These are phyloP conservation scores for Labrus mixtus DNA, from an alignment of 2,113 vertebrate genomes.

Conservation along the genomic window DNA sequence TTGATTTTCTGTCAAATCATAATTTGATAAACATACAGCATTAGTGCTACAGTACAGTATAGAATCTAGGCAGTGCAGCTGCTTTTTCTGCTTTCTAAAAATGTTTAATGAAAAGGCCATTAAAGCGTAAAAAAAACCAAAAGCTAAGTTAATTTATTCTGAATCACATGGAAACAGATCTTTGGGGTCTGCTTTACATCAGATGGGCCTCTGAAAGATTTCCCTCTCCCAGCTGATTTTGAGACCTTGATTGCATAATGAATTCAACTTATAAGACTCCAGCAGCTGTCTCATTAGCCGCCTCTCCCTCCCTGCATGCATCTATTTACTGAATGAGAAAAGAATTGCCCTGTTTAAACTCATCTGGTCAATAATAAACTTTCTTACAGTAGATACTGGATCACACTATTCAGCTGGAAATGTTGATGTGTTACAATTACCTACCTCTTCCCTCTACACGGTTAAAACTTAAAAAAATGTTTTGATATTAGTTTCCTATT, in stretches of 20 bases:
- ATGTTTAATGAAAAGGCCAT: not conserved
- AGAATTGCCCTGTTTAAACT: slow-evolving; percentile 31
- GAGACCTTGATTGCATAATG: slow-evolving; percentile 66
- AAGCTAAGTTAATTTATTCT: slow-evolving; percentile 27
- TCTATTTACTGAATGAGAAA: slow-evolving; percentile 49
- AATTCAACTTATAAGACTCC: slow-evolving; percentile 69
- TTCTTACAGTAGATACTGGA: slow-evolving; percentile 17
- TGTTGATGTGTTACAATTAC: slow-evolving; percentile 17
- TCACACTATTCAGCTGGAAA: not conserved
- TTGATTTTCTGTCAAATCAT: not conserved
- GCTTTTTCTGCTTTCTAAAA: not conserved
- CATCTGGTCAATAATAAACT: slow-evolving; percentile 28
- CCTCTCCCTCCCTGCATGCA: slow-evolving; percentile 43
- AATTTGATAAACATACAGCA: not conserved
- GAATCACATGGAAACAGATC: slow-evolving; percentile 21
- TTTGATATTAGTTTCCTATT: too few species aligned
- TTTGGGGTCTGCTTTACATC: slow-evolving; percentile 33
- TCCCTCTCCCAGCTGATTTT: slow-evolving; percentile 43
- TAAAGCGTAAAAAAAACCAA: not conserved
- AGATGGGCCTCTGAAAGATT: slow-evolving; percentile 34
- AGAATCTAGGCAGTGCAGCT: not conserved
- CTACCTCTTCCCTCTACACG: not conserved
- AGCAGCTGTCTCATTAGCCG: slow-evolving; percentile 67
- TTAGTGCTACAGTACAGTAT: not conserved
- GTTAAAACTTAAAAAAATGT: too few species aligned